phyloP scores from a whole-genome alignment of 1,140 invertebrate species.

The Drosophila tropicalis region DNA sequence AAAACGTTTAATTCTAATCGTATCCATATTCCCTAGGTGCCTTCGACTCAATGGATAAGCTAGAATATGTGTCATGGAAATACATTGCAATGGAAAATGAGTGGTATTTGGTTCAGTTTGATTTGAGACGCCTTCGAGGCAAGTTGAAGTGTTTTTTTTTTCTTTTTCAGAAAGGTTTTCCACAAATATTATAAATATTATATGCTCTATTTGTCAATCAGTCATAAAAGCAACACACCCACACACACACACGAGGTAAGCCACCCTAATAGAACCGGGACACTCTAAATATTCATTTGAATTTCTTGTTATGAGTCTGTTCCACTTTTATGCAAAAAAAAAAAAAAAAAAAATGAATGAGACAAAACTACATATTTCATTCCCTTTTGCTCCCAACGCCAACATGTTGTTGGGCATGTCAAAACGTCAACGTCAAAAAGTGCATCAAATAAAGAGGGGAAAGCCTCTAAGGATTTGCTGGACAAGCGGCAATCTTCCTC shows the following conservation, averaged over 20 bases:
- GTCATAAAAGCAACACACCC: background rate
- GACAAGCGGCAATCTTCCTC: constrained; percentile 18
- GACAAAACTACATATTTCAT: constrained; percentile 72
- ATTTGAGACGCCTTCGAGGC: background rate
- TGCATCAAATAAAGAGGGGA: constrained; percentile 39
- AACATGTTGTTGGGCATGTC: constrained; percentile 46
- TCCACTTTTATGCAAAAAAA: constrained; percentile 64
- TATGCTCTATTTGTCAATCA: constrained; percentile 2
- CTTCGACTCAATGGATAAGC: too few relatives aligned
- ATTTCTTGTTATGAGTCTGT: constrained; percentile 46
- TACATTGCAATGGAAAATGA: too few relatives aligned
- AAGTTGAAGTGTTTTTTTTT: background rate
- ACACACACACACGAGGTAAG: background rate
- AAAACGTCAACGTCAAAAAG: constrained; percentile 64
- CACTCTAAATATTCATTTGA: constrained; percentile 28
- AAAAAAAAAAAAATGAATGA: too few relatives aligned
- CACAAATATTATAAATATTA: background rate
- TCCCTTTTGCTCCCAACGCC: constrained; percentile 7
- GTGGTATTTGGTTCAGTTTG: background rate
- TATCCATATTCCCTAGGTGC: too few relatives aligned
- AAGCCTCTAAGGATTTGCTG: background rate
- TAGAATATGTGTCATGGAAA: too few relatives aligned
- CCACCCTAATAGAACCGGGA: constrained; percentile 1
- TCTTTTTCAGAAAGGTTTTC: background rate
- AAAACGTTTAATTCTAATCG: too few relatives aligned